Conservation (phyloP, 2,113 vertebrate genomes). For the Lophotis ruficrista region DNA sequence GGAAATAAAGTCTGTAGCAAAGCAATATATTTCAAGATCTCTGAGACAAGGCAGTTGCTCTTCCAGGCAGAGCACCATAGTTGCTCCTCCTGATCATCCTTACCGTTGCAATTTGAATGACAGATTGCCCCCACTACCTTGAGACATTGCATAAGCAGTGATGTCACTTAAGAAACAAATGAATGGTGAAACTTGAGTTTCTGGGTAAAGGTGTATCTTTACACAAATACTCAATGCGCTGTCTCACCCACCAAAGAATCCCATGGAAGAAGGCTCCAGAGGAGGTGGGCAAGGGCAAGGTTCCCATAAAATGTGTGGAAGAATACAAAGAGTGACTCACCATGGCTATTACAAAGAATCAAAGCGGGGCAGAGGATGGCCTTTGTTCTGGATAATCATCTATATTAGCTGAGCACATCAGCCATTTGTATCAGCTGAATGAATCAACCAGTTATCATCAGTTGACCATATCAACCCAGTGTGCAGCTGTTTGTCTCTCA, state of each 20-base stretch:
- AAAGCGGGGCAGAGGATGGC: not conserved
- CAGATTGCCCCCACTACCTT: not conserved
- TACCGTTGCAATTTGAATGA: not conserved
- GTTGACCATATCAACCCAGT: not conserved
- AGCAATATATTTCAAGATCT: not conserved
- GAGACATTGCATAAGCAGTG: not conserved
- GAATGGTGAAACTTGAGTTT: not conserved
- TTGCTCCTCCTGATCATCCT: not conserved
- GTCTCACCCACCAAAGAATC: not conserved
- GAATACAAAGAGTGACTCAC: not conserved
- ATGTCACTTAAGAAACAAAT: not conserved
- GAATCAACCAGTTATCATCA: not conserved
- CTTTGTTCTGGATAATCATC: not conserved
- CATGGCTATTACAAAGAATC: not conserved
- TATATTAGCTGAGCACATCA: not conserved
- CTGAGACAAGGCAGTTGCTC: too few species aligned
- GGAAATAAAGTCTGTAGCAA: not conserved
- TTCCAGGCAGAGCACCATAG: not conserved
- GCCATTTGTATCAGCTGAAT: not conserved
- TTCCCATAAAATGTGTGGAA: not conserved
- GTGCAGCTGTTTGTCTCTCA: not conserved
- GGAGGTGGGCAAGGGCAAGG: not conserved
- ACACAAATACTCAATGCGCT: fast-evolving
- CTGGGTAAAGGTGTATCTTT: not conserved
- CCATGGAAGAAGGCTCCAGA: not conserved